Conservation (phyloP, 2,113 vertebrate species). For the Misgurnus anguillicaudatus region DNA sequence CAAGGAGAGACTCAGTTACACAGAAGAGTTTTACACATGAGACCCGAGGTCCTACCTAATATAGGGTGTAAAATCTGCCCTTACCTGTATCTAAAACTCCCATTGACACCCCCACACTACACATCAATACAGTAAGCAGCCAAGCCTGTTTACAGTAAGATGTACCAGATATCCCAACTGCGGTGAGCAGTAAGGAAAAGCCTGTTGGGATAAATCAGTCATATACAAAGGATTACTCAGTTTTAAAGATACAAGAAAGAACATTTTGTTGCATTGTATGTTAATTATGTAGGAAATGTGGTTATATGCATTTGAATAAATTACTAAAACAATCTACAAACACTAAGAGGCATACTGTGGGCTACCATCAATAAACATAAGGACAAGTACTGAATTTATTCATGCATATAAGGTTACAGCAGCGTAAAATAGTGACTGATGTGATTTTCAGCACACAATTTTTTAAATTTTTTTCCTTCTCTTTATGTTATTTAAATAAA, state of each 20-base stretch:
- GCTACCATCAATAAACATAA: too few species aligned
- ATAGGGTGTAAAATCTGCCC: slow-evolving; percentile 10
- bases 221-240: neutral
- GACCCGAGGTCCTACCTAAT: neutral
- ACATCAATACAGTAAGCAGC: slow-evolving; percentile 79
- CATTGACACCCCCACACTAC: slow-evolving; percentile 83
- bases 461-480: too few species aligned
- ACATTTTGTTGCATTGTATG: too few species aligned
- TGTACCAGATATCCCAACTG: slow-evolving; percentile 79
- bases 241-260: neutral
- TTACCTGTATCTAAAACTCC: slow-evolving; percentile 91
- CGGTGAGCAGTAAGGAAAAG: slow-evolving; percentile 78
- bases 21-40: neutral
- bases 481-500: too few species aligned
- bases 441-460: too few species aligned
- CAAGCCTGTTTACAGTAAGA: slow-evolving; percentile 84
- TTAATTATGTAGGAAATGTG: too few species aligned
- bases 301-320: too few species aligned
- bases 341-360: too few species aligned
- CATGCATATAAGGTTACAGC: too few species aligned
- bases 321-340: too few species aligned
- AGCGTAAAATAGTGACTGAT: too few species aligned
- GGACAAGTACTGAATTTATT: too few species aligned
- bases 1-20: slow-evolving; percentile 3
- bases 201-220: slow-evolving; percentile 58